These are phyloP conservation scores for Melanotaenia maccullochi DNA, from an alignment of 2,797 vertebrate species.

Conservation along the genomic window DNA sequence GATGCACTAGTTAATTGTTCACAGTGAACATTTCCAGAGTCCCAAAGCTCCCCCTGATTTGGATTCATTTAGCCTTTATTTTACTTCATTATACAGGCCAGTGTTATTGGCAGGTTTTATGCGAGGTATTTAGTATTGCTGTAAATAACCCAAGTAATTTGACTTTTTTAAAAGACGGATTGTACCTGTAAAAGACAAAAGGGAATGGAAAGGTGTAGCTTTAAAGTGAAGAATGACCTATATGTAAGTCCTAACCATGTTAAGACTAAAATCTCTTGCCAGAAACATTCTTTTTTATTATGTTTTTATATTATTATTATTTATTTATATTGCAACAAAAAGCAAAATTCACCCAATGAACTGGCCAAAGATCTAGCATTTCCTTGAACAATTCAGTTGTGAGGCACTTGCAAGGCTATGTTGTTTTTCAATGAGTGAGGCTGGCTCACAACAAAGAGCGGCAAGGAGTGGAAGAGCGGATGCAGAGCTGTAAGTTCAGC, in stretches of 20 bases:
- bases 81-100: constrained; percentile 76
- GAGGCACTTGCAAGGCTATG: constrained; percentile 25
- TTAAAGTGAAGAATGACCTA: constrained; percentile 46
- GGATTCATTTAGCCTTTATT: constrained; percentile 81
- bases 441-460: constrained; percentile 51
- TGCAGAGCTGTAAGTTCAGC: constrained; percentile 62
- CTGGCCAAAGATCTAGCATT: constrained; percentile 25
- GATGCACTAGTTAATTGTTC: constrained; percentile 77
- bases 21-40: constrained; percentile 64
- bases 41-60: constrained; percentile 76
- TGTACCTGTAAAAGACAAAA: constrained; percentile 37
- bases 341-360: constrained; percentile 27
- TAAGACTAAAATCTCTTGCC: constrained; percentile 33
- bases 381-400: constrained; percentile 52
- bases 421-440: constrained; percentile 45
- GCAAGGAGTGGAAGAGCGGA: constrained; percentile 48
- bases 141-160: constrained; percentile 75
- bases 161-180: constrained; percentile 64
- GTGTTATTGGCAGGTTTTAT: constrained; percentile 73
- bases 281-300: constrained; percentile 13
- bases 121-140: constrained; percentile 69
- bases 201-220: constrained; percentile 29
- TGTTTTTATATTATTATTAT: constrained; percentile 31
- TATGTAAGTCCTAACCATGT: constrained; percentile 22
- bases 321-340: constrained; percentile 44